phyloP scores from a whole-genome alignment of 2,888 invertebrate genomes.

The Orchesellides sinensis region DNA sequence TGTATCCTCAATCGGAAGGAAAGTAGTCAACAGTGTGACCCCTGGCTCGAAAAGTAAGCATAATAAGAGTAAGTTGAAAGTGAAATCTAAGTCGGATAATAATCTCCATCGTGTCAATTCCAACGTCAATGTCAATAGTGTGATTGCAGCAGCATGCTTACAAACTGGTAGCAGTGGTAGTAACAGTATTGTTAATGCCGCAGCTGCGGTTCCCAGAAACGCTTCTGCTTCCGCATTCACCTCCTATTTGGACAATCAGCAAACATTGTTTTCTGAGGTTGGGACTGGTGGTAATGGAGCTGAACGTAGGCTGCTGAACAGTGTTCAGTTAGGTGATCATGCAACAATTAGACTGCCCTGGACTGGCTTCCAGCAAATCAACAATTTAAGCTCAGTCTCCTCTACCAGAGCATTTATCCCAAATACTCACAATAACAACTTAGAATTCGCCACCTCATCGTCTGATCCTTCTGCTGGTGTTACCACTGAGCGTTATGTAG shows the following conservation, averaged over 20 bases:
- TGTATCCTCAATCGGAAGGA: slow-evolving; percentile 70
- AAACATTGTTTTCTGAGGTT: slow-evolving; percentile 9
- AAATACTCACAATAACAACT: slow-evolving; percentile 72
- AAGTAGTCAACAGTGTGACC: slow-evolving; percentile 67
- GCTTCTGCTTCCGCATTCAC: slow-evolving; percentile 51
- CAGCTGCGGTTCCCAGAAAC: slow-evolving; percentile 58
- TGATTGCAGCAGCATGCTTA: slow-evolving; percentile 22
- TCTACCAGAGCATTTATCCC: slow-evolving; percentile 56
- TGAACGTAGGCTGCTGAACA: slow-evolving; percentile 69
- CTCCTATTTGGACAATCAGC: slow-evolving; percentile 54
- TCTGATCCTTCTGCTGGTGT: neutral
- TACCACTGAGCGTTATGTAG: slow-evolving; percentile 69
- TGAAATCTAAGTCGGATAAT: slow-evolving; percentile 75
- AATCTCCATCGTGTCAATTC: slow-evolving; percentile 73
- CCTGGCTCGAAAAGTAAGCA: slow-evolving; percentile 46
- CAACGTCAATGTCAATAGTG: slow-evolving; percentile 51
- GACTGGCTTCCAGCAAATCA: slow-evolving; percentile 71
- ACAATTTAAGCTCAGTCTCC: slow-evolving; percentile 70
- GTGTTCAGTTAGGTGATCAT: slow-evolving; percentile 74
- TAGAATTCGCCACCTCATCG: slow-evolving; percentile 25
- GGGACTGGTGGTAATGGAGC: slow-evolving; percentile 47
- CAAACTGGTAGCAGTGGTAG: neutral
- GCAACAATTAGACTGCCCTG: slow-evolving; percentile 74
- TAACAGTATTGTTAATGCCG: slow-evolving; percentile 15
- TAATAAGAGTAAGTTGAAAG: slow-evolving; percentile 65